Conservation (phyloP, 2,888 invertebrate genomes). For the Eueremaeus valkanovi region DNA sequence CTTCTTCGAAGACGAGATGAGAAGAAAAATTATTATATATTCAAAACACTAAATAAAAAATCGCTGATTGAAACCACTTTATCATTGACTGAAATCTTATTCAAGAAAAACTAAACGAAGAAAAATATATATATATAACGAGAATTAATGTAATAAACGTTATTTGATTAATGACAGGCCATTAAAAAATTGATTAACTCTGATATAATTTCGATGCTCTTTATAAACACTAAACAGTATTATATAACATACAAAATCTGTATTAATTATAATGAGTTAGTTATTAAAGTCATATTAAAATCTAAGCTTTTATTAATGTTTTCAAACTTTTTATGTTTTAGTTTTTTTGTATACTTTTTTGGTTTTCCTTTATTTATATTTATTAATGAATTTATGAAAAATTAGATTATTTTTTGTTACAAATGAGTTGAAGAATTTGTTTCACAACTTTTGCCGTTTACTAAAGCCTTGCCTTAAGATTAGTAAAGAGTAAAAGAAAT, state of each 20-base stretch:
- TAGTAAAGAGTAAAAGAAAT: no score
- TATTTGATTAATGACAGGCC: slow-evolving; percentile 19
- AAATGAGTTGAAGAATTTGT: not conserved
- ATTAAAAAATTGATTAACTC: slow-evolving; percentile 33
- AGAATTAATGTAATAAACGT: slow-evolving; percentile 24
- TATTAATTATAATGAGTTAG: slow-evolving; percentile 24
- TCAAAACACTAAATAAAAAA: slow-evolving; percentile 34
- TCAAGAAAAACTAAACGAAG: not conserved
- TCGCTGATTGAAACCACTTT: slow-evolving; percentile 29
- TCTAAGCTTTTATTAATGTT: slow-evolving; percentile 6
- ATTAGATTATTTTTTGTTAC: not conserved
- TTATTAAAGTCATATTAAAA: slow-evolving; percentile 33
- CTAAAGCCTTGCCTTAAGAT: not conserved
- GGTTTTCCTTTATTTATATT: not conserved
- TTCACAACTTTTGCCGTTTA: slow-evolving; percentile 4
- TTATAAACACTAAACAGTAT: not conserved
- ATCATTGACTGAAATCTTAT: slow-evolving; percentile 21
- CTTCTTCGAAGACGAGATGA: not conserved
- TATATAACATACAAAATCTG: slow-evolving; percentile 1
- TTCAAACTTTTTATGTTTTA: not conserved
- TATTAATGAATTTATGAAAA: slow-evolving; percentile 18
- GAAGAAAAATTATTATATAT: not conserved
- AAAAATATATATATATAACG: no score
- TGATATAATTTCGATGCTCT: not conserved
- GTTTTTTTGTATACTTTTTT: not conserved